phyloP scores from a whole-genome alignment of 1,140 invertebrate genomes.

The Popillia japonica region DNA sequence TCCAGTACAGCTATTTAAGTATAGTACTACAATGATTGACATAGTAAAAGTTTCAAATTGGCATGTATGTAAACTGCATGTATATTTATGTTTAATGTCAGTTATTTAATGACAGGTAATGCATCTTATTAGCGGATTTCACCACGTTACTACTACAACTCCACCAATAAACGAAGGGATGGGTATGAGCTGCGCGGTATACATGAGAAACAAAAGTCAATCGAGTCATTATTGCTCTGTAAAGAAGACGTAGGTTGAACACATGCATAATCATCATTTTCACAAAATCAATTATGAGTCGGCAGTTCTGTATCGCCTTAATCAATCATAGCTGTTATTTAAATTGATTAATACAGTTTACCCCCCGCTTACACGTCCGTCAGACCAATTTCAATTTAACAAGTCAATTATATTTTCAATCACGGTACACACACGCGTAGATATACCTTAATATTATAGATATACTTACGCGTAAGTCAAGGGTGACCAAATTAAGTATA shows the following conservation, averaged over 20 bases:
- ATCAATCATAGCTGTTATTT: slow-evolving; percentile 54
- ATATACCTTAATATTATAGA: background rate
- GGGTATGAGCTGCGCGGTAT: background rate
- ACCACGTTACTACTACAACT: background rate
- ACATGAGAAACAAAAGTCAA: slow-evolving; percentile 25
- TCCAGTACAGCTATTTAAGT: too few relatives aligned
- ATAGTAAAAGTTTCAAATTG: too few relatives aligned
- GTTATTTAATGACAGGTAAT: slow-evolving; percentile 19
- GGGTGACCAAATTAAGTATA: background rate
- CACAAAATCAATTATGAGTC: slow-evolving; percentile 52
- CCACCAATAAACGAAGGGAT: slow-evolving; percentile 13
- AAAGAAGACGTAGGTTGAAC: slow-evolving; percentile 28
- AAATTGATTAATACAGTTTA: slow-evolving; percentile 53
- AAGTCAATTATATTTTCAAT: slow-evolving; percentile 57
- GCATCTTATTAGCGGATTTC: slow-evolving; percentile 17
- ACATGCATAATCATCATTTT: slow-evolving; percentile 45
- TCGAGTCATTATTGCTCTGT: slow-evolving; percentile 29
- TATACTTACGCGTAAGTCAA: background rate
- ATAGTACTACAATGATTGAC: too few relatives aligned
- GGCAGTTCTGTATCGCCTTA: slow-evolving; percentile 54
- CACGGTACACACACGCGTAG: slow-evolving; percentile 37
- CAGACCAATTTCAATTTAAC: slow-evolving; percentile 57
- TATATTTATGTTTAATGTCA: slow-evolving; percentile 4
- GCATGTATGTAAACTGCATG: background rate
- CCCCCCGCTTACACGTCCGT: slow-evolving; percentile 49